Conservation (phyloP, 2,888 invertebrate species). For the Plemyria rubiginata region DNA sequence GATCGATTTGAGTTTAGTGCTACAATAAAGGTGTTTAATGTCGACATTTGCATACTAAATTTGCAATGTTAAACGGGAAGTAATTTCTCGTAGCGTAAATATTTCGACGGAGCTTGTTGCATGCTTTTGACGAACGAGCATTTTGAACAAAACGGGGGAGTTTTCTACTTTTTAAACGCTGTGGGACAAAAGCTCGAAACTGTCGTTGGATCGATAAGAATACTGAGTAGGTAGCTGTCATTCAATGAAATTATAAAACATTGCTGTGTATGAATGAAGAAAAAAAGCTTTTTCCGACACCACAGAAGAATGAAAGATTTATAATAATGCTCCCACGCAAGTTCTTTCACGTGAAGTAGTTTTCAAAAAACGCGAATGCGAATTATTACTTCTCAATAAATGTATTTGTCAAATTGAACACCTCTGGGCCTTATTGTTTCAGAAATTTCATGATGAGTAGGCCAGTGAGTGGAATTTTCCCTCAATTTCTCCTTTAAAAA, state of each 20-base stretch:
- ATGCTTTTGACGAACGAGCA: constrained; percentile 37
- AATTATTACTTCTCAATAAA: too few relatives aligned
- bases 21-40: constrained; percentile 76
- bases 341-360: too few relatives aligned
- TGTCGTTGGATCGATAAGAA: neutral
- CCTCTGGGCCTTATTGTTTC: too few relatives aligned
- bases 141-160: constrained; percentile 27
- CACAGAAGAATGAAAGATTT: too few relatives aligned
- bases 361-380: too few relatives aligned
- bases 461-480: too few relatives aligned
- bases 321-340: too few relatives aligned
- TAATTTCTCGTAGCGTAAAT: constrained; percentile 49
- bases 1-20: constrained; percentile 80
- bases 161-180: constrained; percentile 8
- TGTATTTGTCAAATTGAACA: too few relatives aligned
- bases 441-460: too few relatives aligned
- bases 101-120: constrained; percentile 48
- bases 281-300: too few relatives aligned
- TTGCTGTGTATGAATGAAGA: too few relatives aligned
- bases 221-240: neutral
- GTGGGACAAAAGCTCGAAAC: neutral
- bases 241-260: neutral
- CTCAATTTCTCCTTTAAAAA: too few relatives aligned
- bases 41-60: constrained; percentile 71
- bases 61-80: constrained; percentile 58